Percentiles rank a stretch among this genome's conserved stretches.
Evolutionary conservation across 2,888 invertebrate genomes (phyloP).

Genomic region (Argyra leucocephala): DNA sequence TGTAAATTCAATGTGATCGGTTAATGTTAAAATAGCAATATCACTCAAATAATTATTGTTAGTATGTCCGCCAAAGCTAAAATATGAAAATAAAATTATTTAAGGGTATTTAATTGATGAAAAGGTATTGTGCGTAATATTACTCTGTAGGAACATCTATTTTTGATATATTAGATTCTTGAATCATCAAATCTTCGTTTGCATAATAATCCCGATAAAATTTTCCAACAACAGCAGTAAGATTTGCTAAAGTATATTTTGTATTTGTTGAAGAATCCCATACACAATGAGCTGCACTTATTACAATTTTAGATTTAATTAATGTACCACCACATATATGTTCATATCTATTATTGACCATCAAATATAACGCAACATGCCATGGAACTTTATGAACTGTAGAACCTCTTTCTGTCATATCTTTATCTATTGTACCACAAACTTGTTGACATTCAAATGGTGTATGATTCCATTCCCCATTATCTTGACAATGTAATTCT

Average conservation of each 20-base stretch:
- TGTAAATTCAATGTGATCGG: conserved; percentile 29
- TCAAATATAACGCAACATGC: conserved; percentile 30
- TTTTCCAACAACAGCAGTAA: conserved; percentile 25
- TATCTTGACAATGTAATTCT: conserved; percentile 23
- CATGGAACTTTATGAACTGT: conserved; percentile 28
- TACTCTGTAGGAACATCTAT: conserved; percentile 22
- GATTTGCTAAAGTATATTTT: conserved; percentile 7
- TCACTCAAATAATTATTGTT: conserved; percentile 26
- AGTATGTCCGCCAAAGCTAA: not conserved
- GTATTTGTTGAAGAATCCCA: conserved; percentile 21
- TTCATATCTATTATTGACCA: conserved; percentile 10
- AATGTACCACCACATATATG: conserved; percentile 31
- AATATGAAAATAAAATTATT: not conserved
- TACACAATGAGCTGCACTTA: conserved; percentile 30
- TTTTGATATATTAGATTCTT: conserved; percentile 22
- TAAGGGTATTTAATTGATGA: not conserved
- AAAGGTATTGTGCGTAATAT: conserved; percentile 21
- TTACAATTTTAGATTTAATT: conserved; percentile 28
- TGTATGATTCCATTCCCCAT: conserved; percentile 29
- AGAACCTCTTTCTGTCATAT: too few relatives aligned
- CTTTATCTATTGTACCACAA: conserved; percentile 29
- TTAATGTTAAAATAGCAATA: conserved; percentile 36
- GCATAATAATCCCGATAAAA: conserved; percentile 18
- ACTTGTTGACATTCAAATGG: conserved; percentile 29
- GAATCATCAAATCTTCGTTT: conserved; percentile 18